phyloP scores from a whole-genome alignment of 2,113 vertebrate genomes.

The Heloderma charlesbogerti region DNA sequence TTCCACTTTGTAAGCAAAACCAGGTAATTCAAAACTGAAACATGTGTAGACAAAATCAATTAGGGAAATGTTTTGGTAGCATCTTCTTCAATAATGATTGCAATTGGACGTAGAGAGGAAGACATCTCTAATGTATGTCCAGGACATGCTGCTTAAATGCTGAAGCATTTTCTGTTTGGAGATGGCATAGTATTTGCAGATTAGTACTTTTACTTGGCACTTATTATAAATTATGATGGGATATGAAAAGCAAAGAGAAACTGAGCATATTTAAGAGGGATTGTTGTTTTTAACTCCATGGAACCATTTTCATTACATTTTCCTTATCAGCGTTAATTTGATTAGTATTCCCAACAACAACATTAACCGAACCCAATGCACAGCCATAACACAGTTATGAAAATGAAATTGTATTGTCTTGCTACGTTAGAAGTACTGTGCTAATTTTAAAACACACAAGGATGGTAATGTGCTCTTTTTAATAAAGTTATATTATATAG shows the following conservation, averaged over 20 bases:
- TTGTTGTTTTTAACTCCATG: not conserved
- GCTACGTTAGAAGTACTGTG: not conserved
- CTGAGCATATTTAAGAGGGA: not conserved
- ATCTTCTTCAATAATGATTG: not conserved
- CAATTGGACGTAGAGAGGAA: not conserved
- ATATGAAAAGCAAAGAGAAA: not conserved
- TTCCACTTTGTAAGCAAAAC: not conserved
- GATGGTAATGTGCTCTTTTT: not conserved
- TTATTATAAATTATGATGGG: not conserved
- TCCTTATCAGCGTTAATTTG: conserved; percentile 25
- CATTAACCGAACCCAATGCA: conserved; percentile 26
- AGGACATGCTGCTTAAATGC: too few species aligned
- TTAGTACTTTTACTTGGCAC: conserved; percentile 1
- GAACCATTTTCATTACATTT: conserved; percentile 24
- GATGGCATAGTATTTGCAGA: not conserved
- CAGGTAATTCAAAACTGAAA: not conserved
- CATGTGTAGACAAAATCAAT: not conserved
- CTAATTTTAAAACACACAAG: conserved; percentile 15
- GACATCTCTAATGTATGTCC: too few species aligned
- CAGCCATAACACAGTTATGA: conserved; percentile 31
- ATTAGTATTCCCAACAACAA: conserved; percentile 26
- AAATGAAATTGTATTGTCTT: conserved; percentile 19
- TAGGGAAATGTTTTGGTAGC: not conserved
- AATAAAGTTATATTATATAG: conserved; percentile 3
- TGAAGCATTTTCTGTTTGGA: not conserved